Conservation (phyloP, 2,113 vertebrate genomes). For the Deroptyus accipitrinus region DNA sequence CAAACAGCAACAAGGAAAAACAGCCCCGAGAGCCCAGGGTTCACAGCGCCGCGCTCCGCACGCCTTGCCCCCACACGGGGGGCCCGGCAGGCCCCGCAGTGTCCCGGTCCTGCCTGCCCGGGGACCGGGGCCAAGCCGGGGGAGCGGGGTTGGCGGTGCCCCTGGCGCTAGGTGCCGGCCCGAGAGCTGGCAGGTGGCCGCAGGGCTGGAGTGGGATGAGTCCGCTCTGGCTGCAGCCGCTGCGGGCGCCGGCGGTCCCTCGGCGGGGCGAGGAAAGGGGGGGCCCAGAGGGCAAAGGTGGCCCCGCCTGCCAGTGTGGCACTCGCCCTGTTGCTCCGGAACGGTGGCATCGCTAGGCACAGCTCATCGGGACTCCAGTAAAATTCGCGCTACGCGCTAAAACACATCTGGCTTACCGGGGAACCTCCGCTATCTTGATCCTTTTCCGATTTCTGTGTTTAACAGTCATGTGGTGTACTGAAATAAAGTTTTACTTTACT, state of each 20-base stretch:
- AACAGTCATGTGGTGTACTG: fast-evolving
- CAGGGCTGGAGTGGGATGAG: background rate
- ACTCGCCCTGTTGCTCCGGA: fast-evolving
- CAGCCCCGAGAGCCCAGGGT: background rate
- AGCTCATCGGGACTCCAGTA: fast-evolving
- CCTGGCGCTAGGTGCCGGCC: background rate
- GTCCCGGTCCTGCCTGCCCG: background rate
- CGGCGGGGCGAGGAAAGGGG: background rate
- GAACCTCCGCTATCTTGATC: background rate
- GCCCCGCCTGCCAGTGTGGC: background rate
- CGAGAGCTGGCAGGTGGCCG: conserved; percentile 10
- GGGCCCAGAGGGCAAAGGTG: background rate
- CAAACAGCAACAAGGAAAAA: conserved; percentile 9
- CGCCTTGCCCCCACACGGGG: background rate
- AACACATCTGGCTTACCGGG: background rate
- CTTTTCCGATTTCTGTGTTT: background rate
- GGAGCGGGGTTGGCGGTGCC: background rate
- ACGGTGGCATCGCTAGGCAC: background rate
- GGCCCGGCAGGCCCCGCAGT: background rate
- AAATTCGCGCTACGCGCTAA: fast-evolving
- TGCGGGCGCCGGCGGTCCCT: background rate
- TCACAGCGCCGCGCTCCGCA: conserved; percentile 5
- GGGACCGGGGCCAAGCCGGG: background rate
- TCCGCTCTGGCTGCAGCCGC: background rate
- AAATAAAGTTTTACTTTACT: background rate